These are phyloP conservation scores for Phrynocephalus forsythii DNA, from an alignment of 2,797 vertebrate species.

Conservation along the genomic window DNA sequence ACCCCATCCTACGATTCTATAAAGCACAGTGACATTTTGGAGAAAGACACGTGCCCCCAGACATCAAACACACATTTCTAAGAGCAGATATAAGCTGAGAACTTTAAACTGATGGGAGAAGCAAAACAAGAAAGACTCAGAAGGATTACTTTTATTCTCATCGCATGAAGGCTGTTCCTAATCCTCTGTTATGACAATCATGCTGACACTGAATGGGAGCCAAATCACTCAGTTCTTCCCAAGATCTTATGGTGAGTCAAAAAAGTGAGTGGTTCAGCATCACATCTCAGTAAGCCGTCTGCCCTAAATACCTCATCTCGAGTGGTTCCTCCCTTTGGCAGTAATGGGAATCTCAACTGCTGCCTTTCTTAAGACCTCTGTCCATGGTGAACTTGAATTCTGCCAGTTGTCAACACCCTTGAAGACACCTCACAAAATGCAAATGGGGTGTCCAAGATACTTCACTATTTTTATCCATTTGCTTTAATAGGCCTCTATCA, in stretches of 20 bases:
- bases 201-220: not conserved
- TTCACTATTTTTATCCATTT: slow-evolving; percentile 66
- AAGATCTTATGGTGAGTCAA: not conserved
- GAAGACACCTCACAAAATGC: slow-evolving; percentile 59
- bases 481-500: slow-evolving; percentile 76
- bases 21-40: not conserved
- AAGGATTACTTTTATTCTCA: not conserved
- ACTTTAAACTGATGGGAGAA: not conserved
- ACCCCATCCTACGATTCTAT: not conserved
- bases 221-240: not conserved
- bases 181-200: not conserved
- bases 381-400: slow-evolving; percentile 10
- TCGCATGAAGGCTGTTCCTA: not conserved
- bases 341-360: not conserved
- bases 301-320: not conserved
- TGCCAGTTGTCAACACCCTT: not conserved
- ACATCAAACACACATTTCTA: not conserved
- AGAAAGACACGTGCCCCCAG: not conserved
- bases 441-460: slow-evolving; percentile 51
- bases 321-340: not conserved
- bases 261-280: not conserved
- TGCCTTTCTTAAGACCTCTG: not conserved
- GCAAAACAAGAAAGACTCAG: not conserved
- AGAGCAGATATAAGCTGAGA: not conserved
- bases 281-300: not conserved